A percentile compares a stretch with the other conserved stretches of the same genome.
Conservation (phyloP, 2,113 vertebrate genomes). For the Chaetops frenatus region DNA sequence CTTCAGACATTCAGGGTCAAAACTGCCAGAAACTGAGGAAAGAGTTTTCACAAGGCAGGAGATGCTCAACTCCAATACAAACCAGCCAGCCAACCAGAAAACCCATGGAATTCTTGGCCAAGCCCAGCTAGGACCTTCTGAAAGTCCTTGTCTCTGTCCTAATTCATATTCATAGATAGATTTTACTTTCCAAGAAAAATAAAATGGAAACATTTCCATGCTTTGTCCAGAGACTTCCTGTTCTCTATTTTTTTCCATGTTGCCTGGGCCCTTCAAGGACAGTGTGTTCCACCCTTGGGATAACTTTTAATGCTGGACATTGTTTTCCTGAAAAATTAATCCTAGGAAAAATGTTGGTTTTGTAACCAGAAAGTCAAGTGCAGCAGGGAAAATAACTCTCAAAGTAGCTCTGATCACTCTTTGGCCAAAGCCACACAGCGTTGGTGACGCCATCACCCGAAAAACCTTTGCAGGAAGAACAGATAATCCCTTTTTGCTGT, state of each 20-base stretch:
- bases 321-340: background rate
- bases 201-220: background rate
- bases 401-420: background rate
- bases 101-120: background rate
- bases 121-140: background rate
- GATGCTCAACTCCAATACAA: background rate
- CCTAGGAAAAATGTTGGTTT: background rate
- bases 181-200: background rate
- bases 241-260: background rate
- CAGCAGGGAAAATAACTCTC: background rate
- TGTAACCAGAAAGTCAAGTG: background rate
- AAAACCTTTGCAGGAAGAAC: accelerated
- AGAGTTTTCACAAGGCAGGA: background rate
- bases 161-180: background rate
- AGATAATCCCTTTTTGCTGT: background rate
- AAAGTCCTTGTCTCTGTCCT: background rate
- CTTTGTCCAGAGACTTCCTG: background rate
- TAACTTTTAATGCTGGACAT: background rate
- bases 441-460: accelerated
- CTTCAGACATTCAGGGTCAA: background rate
- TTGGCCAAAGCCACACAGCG: accelerated
- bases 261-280: background rate
- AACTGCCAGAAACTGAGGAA: background rate
- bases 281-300: background rate
- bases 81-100: background rate